Base-by-base conservation (phyloP, 30 jellyfish, hydroid and myxozoan species). In the Turritopsis dohrnii region DNA sequence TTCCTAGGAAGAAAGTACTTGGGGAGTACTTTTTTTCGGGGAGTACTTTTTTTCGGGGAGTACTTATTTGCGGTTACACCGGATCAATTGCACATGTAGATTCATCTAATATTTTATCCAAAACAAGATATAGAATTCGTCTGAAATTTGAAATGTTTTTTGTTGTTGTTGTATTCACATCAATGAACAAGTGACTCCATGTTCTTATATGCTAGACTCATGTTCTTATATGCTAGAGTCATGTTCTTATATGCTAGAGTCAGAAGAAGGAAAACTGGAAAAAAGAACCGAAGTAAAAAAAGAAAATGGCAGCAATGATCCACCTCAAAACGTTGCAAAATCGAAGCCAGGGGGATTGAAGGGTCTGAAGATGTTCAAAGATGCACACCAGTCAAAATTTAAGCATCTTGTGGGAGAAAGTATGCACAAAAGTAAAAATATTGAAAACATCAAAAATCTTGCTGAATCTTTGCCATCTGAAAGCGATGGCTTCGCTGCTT, bases 401-500 rank as follows among this genome's bases (percentile, higher is more conserved):
- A 88, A 88, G 76, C 95, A 94, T 85, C 29, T 94, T 54, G 76
- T 85, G n/a, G 96, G 96, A 17, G 84, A 88, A 73, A 89, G 85
- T 41, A 73, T 75, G 18, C 96, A 89, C 83, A 94, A 88, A 76
- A 19, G 85, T 29, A 75, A n/a, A 8, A 88, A 88, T 75, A 88
- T 94, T 53, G 99, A 94, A 76, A 94, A 94, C 80, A 52, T 94
- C 22, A 86, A 84, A 83, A 88, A 86, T 60, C 83, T 85, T 21
- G 95, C 88, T 71, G 96, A 83, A 52, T 85, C 96, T 7, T 75
- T 94, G 18, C 88, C 97, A 23, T 89, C 90, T 19, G 99, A 94
- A 69, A 87, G 99, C 74, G 95, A 94, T 89, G 99, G 96, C 13
- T 76, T 94, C 27, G 95, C 89, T 54, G 96, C 87, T 7, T 81